phyloP scores from a whole-genome alignment of 2,113 vertebrate species.

The Hemiscyllium ocellatum region DNA sequence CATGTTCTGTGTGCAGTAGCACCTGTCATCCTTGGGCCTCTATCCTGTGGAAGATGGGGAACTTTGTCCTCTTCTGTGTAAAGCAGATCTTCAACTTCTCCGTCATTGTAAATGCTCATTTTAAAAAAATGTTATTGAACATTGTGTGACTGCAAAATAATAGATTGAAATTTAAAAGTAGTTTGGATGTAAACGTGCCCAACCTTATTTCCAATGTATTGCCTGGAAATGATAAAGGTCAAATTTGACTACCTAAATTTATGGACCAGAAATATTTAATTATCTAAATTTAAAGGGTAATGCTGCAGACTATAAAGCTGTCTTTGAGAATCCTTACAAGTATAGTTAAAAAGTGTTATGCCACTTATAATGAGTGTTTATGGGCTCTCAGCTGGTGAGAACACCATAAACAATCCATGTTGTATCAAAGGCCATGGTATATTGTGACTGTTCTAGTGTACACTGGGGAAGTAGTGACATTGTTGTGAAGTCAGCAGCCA shows the following conservation, averaged over 20 bases:
- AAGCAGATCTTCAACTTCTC: neutral
- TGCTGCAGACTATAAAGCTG: neutral
- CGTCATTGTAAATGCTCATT: neutral
- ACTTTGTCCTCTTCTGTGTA: neutral
- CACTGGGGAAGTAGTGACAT: neutral
- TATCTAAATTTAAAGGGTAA: neutral
- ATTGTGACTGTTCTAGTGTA: slow-evolving; percentile 2
- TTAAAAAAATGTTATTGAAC: neutral
- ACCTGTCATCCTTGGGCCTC: neutral
- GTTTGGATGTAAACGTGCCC: neutral
- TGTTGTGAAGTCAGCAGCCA: neutral
- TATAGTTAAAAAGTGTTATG: neutral
- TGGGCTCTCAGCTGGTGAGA: slow-evolving; percentile 1
- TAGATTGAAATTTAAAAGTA: neutral
- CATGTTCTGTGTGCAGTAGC: neutral
- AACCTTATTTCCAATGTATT: neutral
- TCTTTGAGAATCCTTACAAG: neutral
- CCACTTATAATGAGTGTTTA: slow-evolving; percentile 7
- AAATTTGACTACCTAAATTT: neutral
- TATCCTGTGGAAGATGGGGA: neutral
- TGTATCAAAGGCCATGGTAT: slow-evolving; percentile 1
- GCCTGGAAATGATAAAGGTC: neutral
- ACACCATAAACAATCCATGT: neutral
- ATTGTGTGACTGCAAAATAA: neutral
- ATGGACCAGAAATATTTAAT: neutral